phyloP scores from a whole-genome alignment of 2,113 vertebrate genomes.

The Calidris pugnax region DNA sequence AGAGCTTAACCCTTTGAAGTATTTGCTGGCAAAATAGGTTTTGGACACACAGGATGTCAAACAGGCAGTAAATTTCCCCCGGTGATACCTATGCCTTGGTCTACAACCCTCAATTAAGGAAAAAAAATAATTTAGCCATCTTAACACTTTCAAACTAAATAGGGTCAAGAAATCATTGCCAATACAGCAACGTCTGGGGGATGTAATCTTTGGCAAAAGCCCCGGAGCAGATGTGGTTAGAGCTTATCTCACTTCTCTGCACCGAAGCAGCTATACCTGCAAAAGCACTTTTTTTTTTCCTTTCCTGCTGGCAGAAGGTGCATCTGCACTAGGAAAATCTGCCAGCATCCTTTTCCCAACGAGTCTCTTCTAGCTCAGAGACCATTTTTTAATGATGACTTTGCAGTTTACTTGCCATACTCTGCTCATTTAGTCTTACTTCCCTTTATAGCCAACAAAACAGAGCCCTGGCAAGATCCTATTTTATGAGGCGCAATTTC shows the following conservation, averaged over 20 bases:
- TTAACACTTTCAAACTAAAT: neutral
- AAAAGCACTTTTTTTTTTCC: conserved; percentile 7
- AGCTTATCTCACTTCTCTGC: conserved; percentile 3
- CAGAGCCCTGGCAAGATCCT: neutral
- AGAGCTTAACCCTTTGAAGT: neutral
- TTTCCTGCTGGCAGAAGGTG: conserved; percentile 37
- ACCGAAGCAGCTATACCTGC: conserved; percentile 46
- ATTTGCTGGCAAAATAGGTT: neutral
- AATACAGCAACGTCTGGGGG: neutral
- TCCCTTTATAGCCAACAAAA: neutral
- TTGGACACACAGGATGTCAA: neutral
- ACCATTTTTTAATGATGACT: conserved; percentile 50
- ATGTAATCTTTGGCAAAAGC: conserved; percentile 17
- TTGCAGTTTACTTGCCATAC: conserved; percentile 39
- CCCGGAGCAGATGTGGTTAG: conserved; percentile 12
- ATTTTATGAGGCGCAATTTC: neutral
- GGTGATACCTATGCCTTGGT: neutral
- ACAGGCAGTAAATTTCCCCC: neutral
- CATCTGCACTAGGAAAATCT: conserved; percentile 28
- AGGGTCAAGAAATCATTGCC: neutral
- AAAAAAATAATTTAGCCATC: neutral
- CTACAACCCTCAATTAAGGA: neutral
- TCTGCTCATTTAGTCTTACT: neutral
- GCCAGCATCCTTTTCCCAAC: conserved; percentile 44
- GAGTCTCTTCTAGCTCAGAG: conserved; percentile 28